Base-by-base conservation (phyloP, 2,113 vertebrate species). In the Setophaga kirtlandii region DNA sequence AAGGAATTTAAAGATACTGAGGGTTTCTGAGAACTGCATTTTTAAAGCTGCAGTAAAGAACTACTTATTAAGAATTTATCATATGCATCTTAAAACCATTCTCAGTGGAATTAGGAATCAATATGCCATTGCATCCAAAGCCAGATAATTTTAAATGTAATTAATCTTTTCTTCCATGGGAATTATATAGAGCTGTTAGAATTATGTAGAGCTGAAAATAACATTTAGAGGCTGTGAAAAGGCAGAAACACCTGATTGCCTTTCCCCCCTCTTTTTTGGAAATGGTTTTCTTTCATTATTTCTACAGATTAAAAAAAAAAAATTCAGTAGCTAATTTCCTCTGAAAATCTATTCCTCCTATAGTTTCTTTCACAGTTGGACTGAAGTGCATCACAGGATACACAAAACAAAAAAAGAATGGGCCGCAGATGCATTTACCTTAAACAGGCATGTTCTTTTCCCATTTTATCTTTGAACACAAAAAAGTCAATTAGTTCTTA, bases 61-160 rank as follows among this genome's bases (percentile, higher is more conserved):
- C 46, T 44, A 65, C 55, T 89, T 41, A 83, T 44, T 80, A 91
- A 71, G 70, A 94, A 93, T 85, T 92, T 52, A 85, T 88, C 49
- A 83, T 35, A 68, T 20, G 52, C 58, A 87, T 71, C 75, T 64
- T 47, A 71, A 94, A 93, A 19, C 6, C 7, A 71, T 63, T 82
- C 42, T 64, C 78, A 49, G 23, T 20, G 18, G 70, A 90, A 84
- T 37, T 65, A 75, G 21, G 50, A 94, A 91, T 90, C 81, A 83
- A 85, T 84, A 85, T 30, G 35, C 16, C 53, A 83, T 42, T 87
- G 63, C 8, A 73, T 44, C 17, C 25, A 58, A 73, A 60, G 46
- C 24, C 41, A 85, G 41, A 39, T 52, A 67, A 82, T 83, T 90
- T 86, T 7, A 83, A 92, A 74, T 74, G 31, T 37, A 91, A 85